Evolutionary conservation across 1,140 invertebrate species (phyloP).

Genomic region (Maniola jurtina): DNA sequence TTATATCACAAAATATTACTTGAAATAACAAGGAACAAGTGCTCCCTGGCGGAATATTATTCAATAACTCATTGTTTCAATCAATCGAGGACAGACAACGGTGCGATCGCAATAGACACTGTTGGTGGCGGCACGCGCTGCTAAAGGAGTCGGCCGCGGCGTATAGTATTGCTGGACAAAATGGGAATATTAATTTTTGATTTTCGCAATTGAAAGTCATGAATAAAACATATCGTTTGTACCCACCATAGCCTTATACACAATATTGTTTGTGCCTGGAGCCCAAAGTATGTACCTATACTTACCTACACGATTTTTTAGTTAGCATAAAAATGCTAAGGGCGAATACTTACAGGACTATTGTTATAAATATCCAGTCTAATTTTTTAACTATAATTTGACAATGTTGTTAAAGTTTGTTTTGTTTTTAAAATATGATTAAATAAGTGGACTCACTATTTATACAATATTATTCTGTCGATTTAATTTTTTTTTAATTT

Average conservation of each 20-base stretch:
- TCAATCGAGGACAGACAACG: slow-evolving; percentile 68
- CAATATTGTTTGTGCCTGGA: not conserved
- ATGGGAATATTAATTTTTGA: slow-evolving; percentile 66
- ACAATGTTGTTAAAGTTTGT: too few relatives aligned
- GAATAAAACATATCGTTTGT: slow-evolving; percentile 15
- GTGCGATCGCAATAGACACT: slow-evolving; percentile 59
- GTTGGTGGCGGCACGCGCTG: slow-evolving; percentile 46
- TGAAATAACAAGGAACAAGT: slow-evolving; percentile 32
- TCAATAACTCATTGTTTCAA: slow-evolving; percentile 65
- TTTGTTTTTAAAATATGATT: too few relatives aligned
- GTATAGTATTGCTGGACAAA: slow-evolving; percentile 53
- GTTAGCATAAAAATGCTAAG: too few relatives aligned
- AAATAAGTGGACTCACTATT: too few relatives aligned
- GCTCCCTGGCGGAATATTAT: slow-evolving; percentile 50
- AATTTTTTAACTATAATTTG: too few relatives aligned
- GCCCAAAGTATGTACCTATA: too few relatives aligned
- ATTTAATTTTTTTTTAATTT: too few relatives aligned
- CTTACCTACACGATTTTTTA: too few relatives aligned
- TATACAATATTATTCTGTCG: too few relatives aligned
- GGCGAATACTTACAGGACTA: too few relatives aligned
- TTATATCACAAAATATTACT: slow-evolving; percentile 25
- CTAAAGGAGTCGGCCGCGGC: slow-evolving; percentile 47
- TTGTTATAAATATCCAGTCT: too few relatives aligned
- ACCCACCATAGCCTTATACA: not conserved
- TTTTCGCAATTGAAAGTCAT: slow-evolving; percentile 34